Percentiles rank a stretch among this genome's conserved stretches.
phyloP scores from a whole-genome alignment of 2,888 invertebrate species.

The Catocala nupta region DNA sequence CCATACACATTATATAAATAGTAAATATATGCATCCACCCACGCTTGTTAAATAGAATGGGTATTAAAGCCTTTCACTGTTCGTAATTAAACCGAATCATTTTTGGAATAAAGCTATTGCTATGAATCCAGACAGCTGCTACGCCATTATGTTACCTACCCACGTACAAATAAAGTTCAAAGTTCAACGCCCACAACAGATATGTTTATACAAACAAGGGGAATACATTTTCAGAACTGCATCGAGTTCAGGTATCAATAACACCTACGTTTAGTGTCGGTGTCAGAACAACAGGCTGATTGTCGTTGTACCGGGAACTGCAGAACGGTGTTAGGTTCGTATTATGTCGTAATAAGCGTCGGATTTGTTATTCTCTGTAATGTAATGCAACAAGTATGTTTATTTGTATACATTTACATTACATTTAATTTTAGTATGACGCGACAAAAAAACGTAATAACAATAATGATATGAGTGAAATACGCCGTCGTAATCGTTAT shows the following conservation, averaged over 20 bases:
- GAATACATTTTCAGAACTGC: conserved; percentile 42
- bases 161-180: not conserved
- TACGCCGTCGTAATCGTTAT: too few species aligned
- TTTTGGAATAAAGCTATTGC: too few species aligned
- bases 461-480: too few species aligned
- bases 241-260: conserved; percentile 41
- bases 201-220: conserved; percentile 31
- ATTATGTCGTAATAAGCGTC: conserved; percentile 22
- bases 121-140: too few species aligned
- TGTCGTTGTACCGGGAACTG: conserved; percentile 35
- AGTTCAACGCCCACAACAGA: not conserved
- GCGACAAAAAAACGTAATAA: too few species aligned
- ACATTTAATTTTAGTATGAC: too few species aligned
- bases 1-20: too few species aligned
- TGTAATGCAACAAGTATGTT: not conserved
- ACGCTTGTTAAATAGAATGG: too few species aligned
- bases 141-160: not conserved
- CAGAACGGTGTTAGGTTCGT: conserved; percentile 19
- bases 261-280: conserved; percentile 35
- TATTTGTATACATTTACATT: not conserved
- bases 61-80: too few species aligned
- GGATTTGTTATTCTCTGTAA: not conserved
- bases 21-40: too few species aligned
- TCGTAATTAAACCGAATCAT: too few species aligned
- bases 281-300: conserved; percentile 44